Base-by-base conservation (phyloP, 2,888 invertebrate genomes). In the Heteromurus nitidus region DNA sequence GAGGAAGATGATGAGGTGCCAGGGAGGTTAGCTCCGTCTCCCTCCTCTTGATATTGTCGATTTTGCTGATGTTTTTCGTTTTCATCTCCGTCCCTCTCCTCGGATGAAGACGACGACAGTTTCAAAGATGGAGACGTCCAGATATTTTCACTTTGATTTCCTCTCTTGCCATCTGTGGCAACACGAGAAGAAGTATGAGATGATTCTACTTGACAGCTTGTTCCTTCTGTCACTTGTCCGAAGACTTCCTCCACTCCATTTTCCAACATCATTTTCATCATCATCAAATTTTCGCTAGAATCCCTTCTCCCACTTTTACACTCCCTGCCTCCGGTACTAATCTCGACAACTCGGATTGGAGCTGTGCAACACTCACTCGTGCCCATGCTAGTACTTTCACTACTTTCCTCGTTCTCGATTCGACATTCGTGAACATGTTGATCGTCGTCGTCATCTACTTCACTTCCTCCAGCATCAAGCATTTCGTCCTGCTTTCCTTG, bases 101-200 rank as follows among this genome's bases (percentile, higher is more conserved):
- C n/a, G n/a, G n/a, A n/a, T 58, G 75, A 50, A 42, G 79, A 70
- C 60, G 79, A 60, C 42, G 77, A 70, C 70, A 65, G 20, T 55
- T 79, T 53, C 22, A n/a, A 28, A 64, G 79, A 53, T 79, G 79
- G 44, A 72, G 53, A 50, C 64, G 64, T 79, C 70, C 64, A 79
- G 70, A 50, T 70, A 79, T 72, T 79, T 79, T 79, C 79, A 64
- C 64, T 36, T 24, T 65, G 79, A 67, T 80, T 80, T 80, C 80
- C 80, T 36, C 55, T 70, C 24, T 31, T 64, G 16, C 67, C 72
- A 80, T 80, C 80, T 73, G 80, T 67, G 65, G 36, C 64, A 77
- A 11, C 44, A 18, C 1, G 13, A 18, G 70, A 13, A 47, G 70
- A 47, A 64, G 75, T 30, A 60, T 76, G 62, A 50, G 55, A 44